Percentiles rank a stretch among this genome's conserved stretches.
These are phyloP conservation scores for Entomobrya proxima DNA, from an alignment of 2,888 invertebrate genomes.

Conservation along the genomic window DNA sequence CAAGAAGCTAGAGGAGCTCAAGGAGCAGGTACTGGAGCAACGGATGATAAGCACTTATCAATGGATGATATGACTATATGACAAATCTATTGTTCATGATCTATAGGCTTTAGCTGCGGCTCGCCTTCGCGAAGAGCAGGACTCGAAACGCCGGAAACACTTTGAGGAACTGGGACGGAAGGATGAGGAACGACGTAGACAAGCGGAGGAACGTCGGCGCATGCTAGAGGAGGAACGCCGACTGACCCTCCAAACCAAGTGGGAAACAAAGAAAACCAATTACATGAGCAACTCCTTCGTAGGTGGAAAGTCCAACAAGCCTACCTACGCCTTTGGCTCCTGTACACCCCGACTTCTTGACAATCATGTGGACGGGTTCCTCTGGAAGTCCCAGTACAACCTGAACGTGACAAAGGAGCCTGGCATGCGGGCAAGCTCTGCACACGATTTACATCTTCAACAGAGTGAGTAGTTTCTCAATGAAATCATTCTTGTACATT, in stretches of 20 bases:
- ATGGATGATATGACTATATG: background rate
- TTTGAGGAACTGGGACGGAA: slow-evolving; percentile 73
- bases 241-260: slow-evolving; percentile 70
- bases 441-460: slow-evolving; percentile 71
- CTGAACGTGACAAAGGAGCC: slow-evolving; percentile 70
- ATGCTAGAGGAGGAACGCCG: slow-evolving; percentile 73
- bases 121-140: slow-evolving; percentile 74
- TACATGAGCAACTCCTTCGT: slow-evolving; percentile 26
- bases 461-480: slow-evolving; percentile 62
- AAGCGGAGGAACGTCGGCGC: slow-evolving; percentile 73
- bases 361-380: slow-evolving; percentile 74
- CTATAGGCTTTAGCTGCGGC: slow-evolving; percentile 71
- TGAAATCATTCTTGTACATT: too few species aligned
- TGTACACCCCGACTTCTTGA: slow-evolving; percentile 75
- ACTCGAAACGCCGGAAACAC: slow-evolving; percentile 72
- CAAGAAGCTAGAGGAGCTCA: slow-evolving; percentile 91
- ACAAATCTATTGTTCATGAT: background rate
- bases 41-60: background rate
- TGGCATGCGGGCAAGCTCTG: slow-evolving; percentile 70
- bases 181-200: slow-evolving; percentile 72
- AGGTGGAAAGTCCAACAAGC: slow-evolving; percentile 43
- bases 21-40: slow-evolving; percentile 81
- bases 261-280: slow-evolving; percentile 69
- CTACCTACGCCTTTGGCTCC: slow-evolving; percentile 74
- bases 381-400: slow-evolving; percentile 75